Conservation (phyloP, 2,888 invertebrate genomes). For the Venusia cambrica region DNA sequence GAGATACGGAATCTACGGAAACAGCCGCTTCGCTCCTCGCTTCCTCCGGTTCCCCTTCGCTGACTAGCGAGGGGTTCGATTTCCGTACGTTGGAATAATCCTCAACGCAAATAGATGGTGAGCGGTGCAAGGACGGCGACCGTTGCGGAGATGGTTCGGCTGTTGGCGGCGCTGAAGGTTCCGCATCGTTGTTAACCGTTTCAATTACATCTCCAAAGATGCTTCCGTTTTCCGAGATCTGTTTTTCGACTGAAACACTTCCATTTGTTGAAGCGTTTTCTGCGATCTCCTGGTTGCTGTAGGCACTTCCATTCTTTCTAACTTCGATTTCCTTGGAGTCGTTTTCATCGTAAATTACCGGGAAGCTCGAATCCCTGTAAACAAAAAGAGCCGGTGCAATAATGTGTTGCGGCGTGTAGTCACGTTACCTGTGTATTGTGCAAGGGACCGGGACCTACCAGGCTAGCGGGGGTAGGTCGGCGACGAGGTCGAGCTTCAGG, state of each 20-base stretch:
- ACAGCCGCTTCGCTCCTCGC: slow-evolving; percentile 21
- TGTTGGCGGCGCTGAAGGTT: too few relatives aligned
- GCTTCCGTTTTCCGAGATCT: slow-evolving; percentile 3
- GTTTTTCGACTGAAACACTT: too few relatives aligned
- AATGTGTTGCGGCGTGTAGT: slow-evolving; percentile 5
- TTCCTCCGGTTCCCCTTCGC: slow-evolving; percentile 24
- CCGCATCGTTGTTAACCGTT: too few relatives aligned
- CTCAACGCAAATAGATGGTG: slow-evolving; percentile 62
- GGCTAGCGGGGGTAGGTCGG: slow-evolving; percentile 64
- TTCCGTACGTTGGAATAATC: slow-evolving; percentile 64
- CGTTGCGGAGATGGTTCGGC: slow-evolving; percentile 9
- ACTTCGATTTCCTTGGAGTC: slow-evolving; percentile 21
- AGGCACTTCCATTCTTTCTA: too few relatives aligned
- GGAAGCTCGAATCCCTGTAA: slow-evolving; percentile 69
- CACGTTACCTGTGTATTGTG: slow-evolving; percentile 3
- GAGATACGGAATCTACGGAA: slow-evolving; percentile 15
- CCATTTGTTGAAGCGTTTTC: too few relatives aligned
- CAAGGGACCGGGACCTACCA: slow-evolving; percentile 48
- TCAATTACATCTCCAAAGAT: too few relatives aligned
- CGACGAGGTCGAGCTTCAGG: slow-evolving; percentile 65
- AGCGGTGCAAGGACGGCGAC: slow-evolving; percentile 43
- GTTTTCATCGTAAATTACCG: slow-evolving; percentile 44
- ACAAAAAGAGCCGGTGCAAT: slow-evolving; percentile 31
- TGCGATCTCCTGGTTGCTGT: too few relatives aligned
- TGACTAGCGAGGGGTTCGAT: slow-evolving; percentile 40